phyloP scores from a whole-genome alignment of 53 echinoderm and acorn worm genomes.

The Temnopleurus reevesii region DNA sequence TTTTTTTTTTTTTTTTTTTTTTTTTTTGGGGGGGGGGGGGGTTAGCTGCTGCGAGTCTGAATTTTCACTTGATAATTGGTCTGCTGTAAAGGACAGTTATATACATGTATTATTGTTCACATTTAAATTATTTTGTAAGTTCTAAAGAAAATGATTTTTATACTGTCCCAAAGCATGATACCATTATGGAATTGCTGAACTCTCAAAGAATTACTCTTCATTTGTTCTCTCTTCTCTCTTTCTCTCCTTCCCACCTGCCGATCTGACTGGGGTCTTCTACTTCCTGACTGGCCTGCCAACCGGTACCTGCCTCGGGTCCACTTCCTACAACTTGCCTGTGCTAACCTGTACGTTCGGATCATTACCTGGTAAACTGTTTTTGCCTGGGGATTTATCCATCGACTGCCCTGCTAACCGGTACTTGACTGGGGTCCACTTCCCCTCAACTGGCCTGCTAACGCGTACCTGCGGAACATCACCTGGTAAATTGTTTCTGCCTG shows the following conservation, averaged over 20 bases:
- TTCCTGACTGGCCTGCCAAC: slow-evolving; percentile 19
- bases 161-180: not conserved
- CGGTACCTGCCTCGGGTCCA: too few relatives aligned
- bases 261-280: not conserved
- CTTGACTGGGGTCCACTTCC: too few relatives aligned
- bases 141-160: too few relatives aligned
- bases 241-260: slow-evolving; percentile 9
- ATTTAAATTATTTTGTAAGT: not conserved
- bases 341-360: too few relatives aligned
- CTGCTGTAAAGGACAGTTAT: not conserved
- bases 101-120: not conserved
- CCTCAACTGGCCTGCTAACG: too few relatives aligned
- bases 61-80: not conserved
- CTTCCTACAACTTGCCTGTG: too few relatives aligned
- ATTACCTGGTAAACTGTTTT: too few relatives aligned
- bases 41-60: too few relatives aligned
- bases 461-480: too few relatives aligned
- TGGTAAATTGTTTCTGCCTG: too few relatives aligned
- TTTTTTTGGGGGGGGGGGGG: too few relatives aligned
- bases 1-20: too few relatives aligned
- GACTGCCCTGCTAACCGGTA: slow-evolving; percentile 18
- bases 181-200: not conserved
- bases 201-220: slow-evolving; percentile 46
- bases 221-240: slow-evolving; percentile 37
- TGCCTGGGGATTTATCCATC: not conserved